Conservation (phyloP, 1,140 invertebrate species). For the Mya arenaria region DNA sequence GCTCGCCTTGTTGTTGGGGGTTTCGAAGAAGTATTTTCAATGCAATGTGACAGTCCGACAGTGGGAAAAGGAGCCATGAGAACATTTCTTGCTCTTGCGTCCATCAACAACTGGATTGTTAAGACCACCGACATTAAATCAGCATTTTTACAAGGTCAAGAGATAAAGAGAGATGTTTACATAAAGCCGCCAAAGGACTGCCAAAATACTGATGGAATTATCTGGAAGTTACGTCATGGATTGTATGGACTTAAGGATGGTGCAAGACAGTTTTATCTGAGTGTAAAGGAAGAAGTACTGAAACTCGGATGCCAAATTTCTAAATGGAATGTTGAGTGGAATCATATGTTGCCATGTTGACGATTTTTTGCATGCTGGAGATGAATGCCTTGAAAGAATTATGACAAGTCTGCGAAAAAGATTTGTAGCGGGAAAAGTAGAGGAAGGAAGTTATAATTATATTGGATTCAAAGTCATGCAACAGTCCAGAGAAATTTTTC, state of each 20-base stretch:
- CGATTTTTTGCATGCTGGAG: constrained; percentile 41
- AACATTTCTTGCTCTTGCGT: constrained; percentile 44
- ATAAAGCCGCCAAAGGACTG: constrained; percentile 50
- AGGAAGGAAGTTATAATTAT: no score
- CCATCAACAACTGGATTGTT: constrained; percentile 53
- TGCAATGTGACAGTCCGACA: constrained; percentile 48
- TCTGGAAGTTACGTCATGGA: constrained; percentile 32
- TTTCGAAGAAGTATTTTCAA: constrained; percentile 55
- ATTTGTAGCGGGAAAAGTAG: constrained; percentile 40
- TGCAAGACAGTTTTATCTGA: constrained; percentile 42
- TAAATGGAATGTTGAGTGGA: constrained; percentile 21
- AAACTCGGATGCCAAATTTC: constrained; percentile 29
- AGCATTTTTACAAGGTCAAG: constrained; percentile 51
- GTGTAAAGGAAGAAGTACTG: constrained; percentile 26
- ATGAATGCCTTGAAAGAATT: constrained; percentile 26
- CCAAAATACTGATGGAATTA: background rate
- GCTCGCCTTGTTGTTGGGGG: constrained; percentile 56
- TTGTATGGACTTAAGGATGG: constrained; percentile 43
- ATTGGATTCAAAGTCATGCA: no score
- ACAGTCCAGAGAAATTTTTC: no score
- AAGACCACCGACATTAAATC: constrained; percentile 61
- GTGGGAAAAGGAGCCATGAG: constrained; percentile 50
- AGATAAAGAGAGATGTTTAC: constrained; percentile 44
- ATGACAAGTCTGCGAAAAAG: constrained; percentile 29
- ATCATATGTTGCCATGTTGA: constrained; percentile 47